phyloP scores from a whole-genome alignment of 2,113 vertebrate genomes.

The Thermophis baileyi region DNA sequence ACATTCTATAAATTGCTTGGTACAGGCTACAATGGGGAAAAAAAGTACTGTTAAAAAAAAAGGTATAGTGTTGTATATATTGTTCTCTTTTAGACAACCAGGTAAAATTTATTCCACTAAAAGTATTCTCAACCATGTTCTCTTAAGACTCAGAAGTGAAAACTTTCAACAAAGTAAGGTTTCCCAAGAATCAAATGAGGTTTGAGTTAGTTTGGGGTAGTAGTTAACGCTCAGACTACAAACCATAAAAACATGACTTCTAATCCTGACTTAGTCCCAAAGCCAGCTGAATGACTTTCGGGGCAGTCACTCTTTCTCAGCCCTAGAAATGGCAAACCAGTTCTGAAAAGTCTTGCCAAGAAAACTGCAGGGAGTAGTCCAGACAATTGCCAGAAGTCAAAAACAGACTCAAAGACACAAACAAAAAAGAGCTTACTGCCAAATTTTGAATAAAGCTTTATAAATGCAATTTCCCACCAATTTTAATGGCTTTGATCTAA shows the following conservation, averaged over 20 bases:
- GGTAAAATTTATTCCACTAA: not conserved
- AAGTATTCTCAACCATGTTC: not conserved
- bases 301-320: not conserved
- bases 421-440: not conserved
- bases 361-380: not conserved
- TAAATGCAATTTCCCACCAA: not conserved
- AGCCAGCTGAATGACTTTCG: not conserved
- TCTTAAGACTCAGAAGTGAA: not conserved
- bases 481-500: not conserved
- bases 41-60: constrained; percentile 1
- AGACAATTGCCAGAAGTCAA: not conserved
- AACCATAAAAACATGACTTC: not conserved
- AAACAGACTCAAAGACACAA: not conserved
- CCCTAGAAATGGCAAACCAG: not conserved
- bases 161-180: not conserved
- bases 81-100: not conserved
- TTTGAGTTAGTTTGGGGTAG: not conserved
- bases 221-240: not conserved
- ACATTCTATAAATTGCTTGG: constrained; percentile 31
- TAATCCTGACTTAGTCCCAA: not conserved
- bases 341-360: not conserved
- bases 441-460: not conserved
- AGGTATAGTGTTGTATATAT: not conserved
- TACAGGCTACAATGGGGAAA: constrained; percentile 45
- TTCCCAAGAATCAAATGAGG: not conserved